Evolutionary conservation across 2,113 vertebrate species (phyloP), one percentile per base, ranked within the genome.

Genomic region (Tinamus guttatus): DNA sequence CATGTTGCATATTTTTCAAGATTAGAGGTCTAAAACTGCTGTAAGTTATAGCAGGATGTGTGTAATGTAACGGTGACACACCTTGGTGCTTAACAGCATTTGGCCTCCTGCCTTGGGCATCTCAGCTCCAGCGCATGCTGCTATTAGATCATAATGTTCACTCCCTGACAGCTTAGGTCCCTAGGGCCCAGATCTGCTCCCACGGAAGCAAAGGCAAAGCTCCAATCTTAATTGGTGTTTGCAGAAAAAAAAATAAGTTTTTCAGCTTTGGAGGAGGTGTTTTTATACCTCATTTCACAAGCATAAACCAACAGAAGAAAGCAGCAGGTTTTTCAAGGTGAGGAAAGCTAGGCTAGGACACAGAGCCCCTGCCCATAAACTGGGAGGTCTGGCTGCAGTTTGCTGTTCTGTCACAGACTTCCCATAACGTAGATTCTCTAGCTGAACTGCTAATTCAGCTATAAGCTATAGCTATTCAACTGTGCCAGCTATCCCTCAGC

Each of bases 401-500:
- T 58, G 41, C 2, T 1, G 38, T 60, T 93, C 81, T 81, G 65
- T 32, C 34, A 81, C 2, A 11, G 51, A 32, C 45, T 84, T 56
- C 67, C 64, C 28, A 11, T 71, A n/a, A 65, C 34, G 54, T 41
- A 47, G 52, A 47, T 3, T 27, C 22, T 30, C 9, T 0, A n/a
- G 47, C 59, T 85, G 22, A n/a, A 13, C 13, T 52, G 20, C 76
- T 85, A 58, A 94, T 36, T 30, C 36, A 40, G 51, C 91, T 76
- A 14, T 20, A 54, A 63, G 40, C 59, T 81, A 56, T 40, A 74
- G 63, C 68, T 77, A 28, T 58, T 85, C 22, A 24, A 2, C 21
- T 36, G 15, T 65, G 54, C 75, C 82, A 87, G 59, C 20, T 74
- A 75, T 78, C 86, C 67, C 75, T 85, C 82, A 70, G 64, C 59